Percentiles rank a stretch among this genome's conserved stretches.
Conservation (phyloP, 2,113 vertebrate species). For the Indicator maculatus region DNA sequence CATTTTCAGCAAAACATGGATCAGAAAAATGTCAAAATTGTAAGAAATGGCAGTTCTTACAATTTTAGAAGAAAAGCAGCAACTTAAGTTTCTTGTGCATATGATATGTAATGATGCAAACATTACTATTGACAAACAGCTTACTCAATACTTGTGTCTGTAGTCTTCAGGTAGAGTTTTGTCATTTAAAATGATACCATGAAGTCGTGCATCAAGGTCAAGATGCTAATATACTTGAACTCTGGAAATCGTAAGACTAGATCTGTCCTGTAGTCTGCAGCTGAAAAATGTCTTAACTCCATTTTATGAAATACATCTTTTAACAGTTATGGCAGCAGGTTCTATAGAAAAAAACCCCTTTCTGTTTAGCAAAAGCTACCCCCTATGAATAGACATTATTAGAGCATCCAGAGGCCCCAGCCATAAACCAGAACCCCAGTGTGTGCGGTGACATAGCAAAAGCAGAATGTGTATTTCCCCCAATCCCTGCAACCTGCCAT, state of each 20-base stretch:
- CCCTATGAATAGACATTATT: background rate
- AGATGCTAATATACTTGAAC: background rate
- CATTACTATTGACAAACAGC: background rate
- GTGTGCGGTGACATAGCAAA: background rate
- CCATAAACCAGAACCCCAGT: background rate
- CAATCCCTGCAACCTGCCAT: background rate
- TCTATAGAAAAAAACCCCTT: background rate
- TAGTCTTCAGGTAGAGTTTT: background rate
- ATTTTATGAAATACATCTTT: background rate
- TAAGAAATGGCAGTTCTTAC: background rate
- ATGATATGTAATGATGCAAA: background rate
- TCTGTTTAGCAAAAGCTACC: background rate
- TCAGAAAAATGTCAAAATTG: background rate
- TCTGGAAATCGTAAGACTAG: background rate
- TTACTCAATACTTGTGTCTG: background rate
- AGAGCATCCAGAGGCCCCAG: background rate
- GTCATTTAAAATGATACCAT: background rate
- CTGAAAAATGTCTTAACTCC: background rate
- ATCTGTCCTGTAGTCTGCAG: background rate
- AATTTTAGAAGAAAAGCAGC: background rate
- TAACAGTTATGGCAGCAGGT: background rate
- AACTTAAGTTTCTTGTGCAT: background rate
- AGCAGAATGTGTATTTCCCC: background rate
- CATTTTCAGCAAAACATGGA: background rate
- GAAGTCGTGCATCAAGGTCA: background rate